Base-by-base conservation (phyloP, 37 sponge, comb jelly and placozoan genomes). In the Cliona cf. orientalis region DNA sequence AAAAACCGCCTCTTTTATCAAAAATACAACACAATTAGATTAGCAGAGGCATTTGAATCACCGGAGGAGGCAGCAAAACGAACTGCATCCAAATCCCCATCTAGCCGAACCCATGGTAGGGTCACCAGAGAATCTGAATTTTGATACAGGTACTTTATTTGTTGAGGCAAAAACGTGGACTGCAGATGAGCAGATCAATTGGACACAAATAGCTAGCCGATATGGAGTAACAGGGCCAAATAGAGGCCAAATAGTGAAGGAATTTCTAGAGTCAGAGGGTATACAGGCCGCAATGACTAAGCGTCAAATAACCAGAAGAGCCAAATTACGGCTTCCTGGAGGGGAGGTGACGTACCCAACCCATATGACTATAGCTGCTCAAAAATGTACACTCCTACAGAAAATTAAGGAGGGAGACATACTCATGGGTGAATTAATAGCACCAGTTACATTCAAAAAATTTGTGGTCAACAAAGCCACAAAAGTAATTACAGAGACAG, bases 161-260 rank as follows among this genome's bases (percentile, higher is more conserved):
- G 53, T 14, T 38, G 73, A 46, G 34, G 73, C 73, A 0, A 42
- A 19, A 72, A 26, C 45, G 4, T 72, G 73, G 73, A 14, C 45
- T 26, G 26, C 73, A 28, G 2, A 72, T 49, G 56, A 46, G 0
- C 5, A 6, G 6, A 49, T 72, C 17, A 72, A 72, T 11, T 72
- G 73, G 55, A 45, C 73, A 72, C 33, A 26, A 46, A 28, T 72
- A 21, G 73, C 56, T 36, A 72, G 9, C 42, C 0, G 49, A 19
- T 72, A 49, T 72, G 73, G 73, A 1, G 12, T 72, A 28, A 5
- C 55, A 1, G 36, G 25, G 29, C 35, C 73, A 49, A 72, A 72
- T 45, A 29, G 73, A 46, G 76, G 76, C 29, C 76, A 75, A 35
- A 58, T 35, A 12, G 32, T 75, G 9, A 75, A 75, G 58, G 61